These are phyloP conservation scores for Astropecten irregularis DNA, from an alignment of 53 echinoderm and acorn worm genomes.

Conservation along the genomic window DNA sequence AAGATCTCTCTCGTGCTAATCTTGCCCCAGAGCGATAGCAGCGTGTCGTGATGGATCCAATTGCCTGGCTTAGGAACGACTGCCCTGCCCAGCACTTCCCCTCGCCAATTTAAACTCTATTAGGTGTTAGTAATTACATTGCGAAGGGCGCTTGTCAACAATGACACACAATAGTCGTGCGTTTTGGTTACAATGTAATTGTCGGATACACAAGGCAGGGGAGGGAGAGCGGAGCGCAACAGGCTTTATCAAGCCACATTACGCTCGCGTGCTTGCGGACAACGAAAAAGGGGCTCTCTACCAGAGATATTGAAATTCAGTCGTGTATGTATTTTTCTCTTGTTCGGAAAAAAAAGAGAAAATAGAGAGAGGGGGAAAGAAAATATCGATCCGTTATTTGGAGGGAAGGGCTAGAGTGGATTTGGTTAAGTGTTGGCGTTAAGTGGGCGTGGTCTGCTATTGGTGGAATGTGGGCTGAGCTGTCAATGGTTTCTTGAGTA, in stretches of 20 bases:
- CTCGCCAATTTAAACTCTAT: conserved; percentile 46
- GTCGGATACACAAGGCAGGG: too few species aligned
- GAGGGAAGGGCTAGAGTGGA: neutral
- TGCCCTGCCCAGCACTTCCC: neutral
- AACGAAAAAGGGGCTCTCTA: neutral
- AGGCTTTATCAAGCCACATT: neutral
- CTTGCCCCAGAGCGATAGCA: conserved; percentile 16
- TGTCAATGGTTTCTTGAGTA: conserved; percentile 1
- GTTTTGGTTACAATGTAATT: conserved; percentile 30
- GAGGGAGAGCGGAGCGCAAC: too few species aligned
- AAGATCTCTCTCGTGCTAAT: neutral
- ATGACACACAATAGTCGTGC: conserved; percentile 24
- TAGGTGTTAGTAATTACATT: conserved; percentile 47
- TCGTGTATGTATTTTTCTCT: neutral
- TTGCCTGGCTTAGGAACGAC: conserved; percentile 1
- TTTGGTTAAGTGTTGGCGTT: conserved; percentile 43
- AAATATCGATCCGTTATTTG: conserved; percentile 1
- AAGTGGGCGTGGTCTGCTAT: conserved; percentile 52
- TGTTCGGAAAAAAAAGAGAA: neutral
- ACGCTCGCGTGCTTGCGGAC: neutral
- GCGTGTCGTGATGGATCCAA: neutral
- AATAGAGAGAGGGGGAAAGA: neutral
- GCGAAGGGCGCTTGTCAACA: conserved; percentile 33
- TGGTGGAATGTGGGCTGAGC: conserved; percentile 35
- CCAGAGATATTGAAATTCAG: neutral